These are phyloP conservation scores for Lucinisca nassula DNA, from an alignment of 2,888 invertebrate species.

Conservation along the genomic window DNA sequence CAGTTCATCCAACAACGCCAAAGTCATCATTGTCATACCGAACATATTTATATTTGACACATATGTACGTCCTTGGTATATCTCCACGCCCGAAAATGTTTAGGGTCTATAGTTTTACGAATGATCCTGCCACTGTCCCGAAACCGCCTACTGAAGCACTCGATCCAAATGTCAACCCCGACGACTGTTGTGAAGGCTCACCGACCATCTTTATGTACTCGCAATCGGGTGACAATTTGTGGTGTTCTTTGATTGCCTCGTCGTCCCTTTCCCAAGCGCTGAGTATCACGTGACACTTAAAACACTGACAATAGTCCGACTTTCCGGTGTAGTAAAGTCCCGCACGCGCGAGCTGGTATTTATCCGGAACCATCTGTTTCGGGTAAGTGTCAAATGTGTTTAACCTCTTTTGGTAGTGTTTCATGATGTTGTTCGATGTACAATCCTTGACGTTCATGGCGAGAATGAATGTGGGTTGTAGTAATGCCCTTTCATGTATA, in stretches of 20 bases:
- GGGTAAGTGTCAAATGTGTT: constrained; percentile 24
- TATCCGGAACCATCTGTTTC: constrained; percentile 27
- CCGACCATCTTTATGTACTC: constrained; percentile 27
- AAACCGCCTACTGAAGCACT: too few species aligned
- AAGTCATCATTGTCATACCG: too few species aligned
- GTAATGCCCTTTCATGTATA: too few species aligned
- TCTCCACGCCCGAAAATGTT: too few species aligned
- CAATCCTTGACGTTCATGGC: constrained; percentile 3
- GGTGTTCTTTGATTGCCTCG: constrained; percentile 4
- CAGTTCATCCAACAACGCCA: too few species aligned
- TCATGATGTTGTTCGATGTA: constrained; percentile 1
- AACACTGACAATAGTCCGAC: neutral
- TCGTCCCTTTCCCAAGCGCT: constrained; percentile 23
- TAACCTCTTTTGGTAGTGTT: constrained; percentile 11
- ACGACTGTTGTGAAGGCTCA: neutral
- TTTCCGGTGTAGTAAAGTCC: constrained; percentile 12
- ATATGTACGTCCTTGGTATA: too few species aligned
- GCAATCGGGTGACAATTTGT: constrained; percentile 23
- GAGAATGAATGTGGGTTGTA: neutral
- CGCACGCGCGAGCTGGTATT: constrained; percentile 10
- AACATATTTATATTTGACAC: too few species aligned
- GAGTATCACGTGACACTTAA: constrained; percentile 22
- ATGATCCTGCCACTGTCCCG: too few species aligned
- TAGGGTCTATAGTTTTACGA: too few species aligned
- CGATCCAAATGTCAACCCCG: neutral